Evolutionary conservation across 2,888 invertebrate species (phyloP).

Genomic region (Periphyllus acericola): DNA sequence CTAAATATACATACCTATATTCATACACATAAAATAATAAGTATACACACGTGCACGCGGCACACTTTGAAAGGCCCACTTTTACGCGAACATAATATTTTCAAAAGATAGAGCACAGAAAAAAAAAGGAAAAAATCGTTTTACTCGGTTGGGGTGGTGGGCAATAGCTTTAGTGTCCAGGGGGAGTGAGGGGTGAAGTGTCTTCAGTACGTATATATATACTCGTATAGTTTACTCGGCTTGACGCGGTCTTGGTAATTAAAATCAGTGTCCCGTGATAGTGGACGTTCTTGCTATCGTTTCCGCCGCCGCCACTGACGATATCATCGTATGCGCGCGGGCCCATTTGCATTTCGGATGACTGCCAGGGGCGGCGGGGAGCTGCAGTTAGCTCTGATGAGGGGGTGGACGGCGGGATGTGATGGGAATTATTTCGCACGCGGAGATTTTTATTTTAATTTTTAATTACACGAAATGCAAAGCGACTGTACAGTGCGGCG

Average conservation of each 20-base stretch:
- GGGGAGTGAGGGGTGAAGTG: not conserved
- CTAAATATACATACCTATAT: not conserved
- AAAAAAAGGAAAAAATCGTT: slow-evolving; percentile 14
- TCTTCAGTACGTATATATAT: too few relatives aligned
- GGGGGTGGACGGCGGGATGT: not conserved
- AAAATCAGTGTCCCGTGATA: slow-evolving; percentile 34
- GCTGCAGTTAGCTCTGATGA: not conserved
- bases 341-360: slow-evolving; percentile 43
- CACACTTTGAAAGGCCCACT: not conserved
- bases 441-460: slow-evolving; percentile 42
- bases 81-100: slow-evolving; percentile 31
- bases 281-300: not conserved
- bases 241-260: slow-evolving; percentile 46
- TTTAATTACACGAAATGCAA: slow-evolving; percentile 47
- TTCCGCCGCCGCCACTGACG: not conserved
- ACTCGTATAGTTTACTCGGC: not conserved
- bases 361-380: not conserved
- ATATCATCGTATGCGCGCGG: not conserved
- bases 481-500: slow-evolving; percentile 17
- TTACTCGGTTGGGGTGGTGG: not conserved
- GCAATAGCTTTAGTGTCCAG: not conserved
- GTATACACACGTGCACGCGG: too few relatives aligned
- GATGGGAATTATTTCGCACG: slow-evolving; percentile 24
- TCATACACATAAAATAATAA: not conserved
- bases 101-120: not conserved